These are phyloP conservation scores for Micromys minutus DNA, from an alignment of 2,113 vertebrate species.

Conservation along the genomic window DNA sequence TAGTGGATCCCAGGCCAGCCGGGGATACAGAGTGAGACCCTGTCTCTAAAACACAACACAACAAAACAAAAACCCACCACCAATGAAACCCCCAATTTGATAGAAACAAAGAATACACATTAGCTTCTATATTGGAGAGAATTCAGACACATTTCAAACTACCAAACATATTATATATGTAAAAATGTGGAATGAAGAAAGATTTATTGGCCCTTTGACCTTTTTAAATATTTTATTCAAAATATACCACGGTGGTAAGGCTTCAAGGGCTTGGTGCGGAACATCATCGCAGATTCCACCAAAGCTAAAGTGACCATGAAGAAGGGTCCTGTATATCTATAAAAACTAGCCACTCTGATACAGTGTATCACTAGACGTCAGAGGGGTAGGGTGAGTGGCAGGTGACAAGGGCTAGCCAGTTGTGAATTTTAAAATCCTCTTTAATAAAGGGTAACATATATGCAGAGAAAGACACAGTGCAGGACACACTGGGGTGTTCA, in stretches of 20 bases:
- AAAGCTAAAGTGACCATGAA: background rate
- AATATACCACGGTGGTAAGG: background rate
- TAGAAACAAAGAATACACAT: background rate
- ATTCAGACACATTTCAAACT: no score
- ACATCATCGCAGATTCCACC: background rate
- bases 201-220: background rate
- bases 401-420: background rate
- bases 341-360: background rate
- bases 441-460: background rate
- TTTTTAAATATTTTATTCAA: background rate
- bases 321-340: background rate
- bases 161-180: background rate
- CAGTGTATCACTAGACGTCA: background rate
- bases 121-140: background rate
- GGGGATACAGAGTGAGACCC: background rate
- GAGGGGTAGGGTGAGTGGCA: background rate
- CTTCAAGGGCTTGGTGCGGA: background rate
- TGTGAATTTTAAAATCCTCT: background rate
- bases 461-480: background rate
- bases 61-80: no score
- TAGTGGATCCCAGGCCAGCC: background rate
- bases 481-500: background rate
- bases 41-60: background rate
- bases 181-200: background rate
- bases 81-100: background rate